Conservation (phyloP, 1,140 invertebrate genomes). For the Thaumetopoea pityocampa region DNA sequence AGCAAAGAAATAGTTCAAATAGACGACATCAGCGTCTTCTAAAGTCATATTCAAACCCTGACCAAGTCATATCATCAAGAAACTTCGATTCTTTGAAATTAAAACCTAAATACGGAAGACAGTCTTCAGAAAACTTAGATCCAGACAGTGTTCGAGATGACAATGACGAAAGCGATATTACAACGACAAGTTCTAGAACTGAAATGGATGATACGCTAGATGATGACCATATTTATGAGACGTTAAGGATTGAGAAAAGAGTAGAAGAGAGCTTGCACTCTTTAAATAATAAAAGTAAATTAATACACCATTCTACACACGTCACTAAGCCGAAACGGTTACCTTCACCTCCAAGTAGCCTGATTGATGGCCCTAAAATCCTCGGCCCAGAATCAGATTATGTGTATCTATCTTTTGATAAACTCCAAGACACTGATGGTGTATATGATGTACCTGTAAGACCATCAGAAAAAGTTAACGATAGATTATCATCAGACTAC, state of each 20-base stretch:
- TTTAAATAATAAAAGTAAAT: constrained; percentile 49
- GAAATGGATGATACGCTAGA: constrained; percentile 10
- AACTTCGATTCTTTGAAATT: constrained; percentile 61
- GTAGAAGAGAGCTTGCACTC: constrained; percentile 39
- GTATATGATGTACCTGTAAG: constrained; percentile 69
- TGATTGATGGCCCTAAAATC: constrained; percentile 22
- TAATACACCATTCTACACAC: constrained; percentile 45
- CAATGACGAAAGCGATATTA: not conserved
- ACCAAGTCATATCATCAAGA: constrained; percentile 50
- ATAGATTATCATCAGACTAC: constrained; percentile 32
- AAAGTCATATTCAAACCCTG: constrained; percentile 72
- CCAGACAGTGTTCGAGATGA: constrained; percentile 10
- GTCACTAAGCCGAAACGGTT: constrained; percentile 38
- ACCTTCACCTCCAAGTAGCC: constrained; percentile 39
- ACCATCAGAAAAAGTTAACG: constrained; percentile 52
- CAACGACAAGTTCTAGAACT: constrained; percentile 12
- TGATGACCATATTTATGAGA: constrained; percentile 74
- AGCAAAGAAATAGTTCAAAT: constrained; percentile 76
- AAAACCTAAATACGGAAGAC: constrained; percentile 69
- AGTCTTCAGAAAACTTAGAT: constrained; percentile 61
- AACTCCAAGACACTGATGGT: constrained; percentile 52
- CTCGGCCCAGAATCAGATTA: constrained; percentile 66
- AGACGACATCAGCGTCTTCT: constrained; percentile 76
- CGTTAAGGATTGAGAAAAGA: constrained; percentile 53
- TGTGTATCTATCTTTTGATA: constrained; percentile 70